Conservation (phyloP, 2,888 invertebrate genomes). For the Leptinotarsa haldemani region DNA sequence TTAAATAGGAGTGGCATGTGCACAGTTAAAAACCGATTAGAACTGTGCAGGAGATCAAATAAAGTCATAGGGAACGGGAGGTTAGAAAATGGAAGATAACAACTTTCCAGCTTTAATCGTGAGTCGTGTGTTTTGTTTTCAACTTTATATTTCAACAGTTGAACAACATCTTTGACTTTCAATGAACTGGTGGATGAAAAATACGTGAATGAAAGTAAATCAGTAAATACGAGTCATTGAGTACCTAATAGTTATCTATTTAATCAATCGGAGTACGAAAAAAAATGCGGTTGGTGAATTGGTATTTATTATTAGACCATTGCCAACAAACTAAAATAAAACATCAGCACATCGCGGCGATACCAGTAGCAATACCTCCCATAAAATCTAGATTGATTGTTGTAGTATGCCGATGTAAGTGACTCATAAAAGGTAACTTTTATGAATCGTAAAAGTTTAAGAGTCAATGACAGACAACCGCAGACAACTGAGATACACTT, state of each 20-base stretch:
- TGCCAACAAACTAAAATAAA: slow-evolving; percentile 9
- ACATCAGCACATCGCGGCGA: slow-evolving; percentile 4
- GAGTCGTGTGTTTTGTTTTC: slow-evolving; percentile 25
- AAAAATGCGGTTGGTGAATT: not conserved
- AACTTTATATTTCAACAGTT: slow-evolving; percentile 5
- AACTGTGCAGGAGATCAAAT: slow-evolving; percentile 30
- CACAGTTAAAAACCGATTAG: slow-evolving; percentile 47
- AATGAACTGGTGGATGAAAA: slow-evolving; percentile 12
- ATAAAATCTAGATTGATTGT: slow-evolving; percentile 57
- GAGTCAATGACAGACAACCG: slow-evolving; percentile 65
- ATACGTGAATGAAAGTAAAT: not conserved
- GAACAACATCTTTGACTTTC: not conserved
- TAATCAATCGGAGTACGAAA: not conserved
- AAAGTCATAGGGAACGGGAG: slow-evolving; percentile 20
- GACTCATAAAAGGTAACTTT: slow-evolving; percentile 67
- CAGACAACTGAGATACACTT: slow-evolving; percentile 60
- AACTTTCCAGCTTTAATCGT: slow-evolving; percentile 52
- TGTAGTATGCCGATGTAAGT: slow-evolving; percentile 59
- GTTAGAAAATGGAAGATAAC: slow-evolving; percentile 52
- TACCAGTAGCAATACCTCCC: slow-evolving; percentile 26
- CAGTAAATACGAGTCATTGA: not conserved
- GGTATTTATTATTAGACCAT: not conserved
- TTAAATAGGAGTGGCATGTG: slow-evolving; percentile 60
- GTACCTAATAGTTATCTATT: not conserved
- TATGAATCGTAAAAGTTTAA: slow-evolving; percentile 67